Base-by-base conservation (phyloP, 2,113 vertebrate species). In the Hyaena hyaena region DNA sequence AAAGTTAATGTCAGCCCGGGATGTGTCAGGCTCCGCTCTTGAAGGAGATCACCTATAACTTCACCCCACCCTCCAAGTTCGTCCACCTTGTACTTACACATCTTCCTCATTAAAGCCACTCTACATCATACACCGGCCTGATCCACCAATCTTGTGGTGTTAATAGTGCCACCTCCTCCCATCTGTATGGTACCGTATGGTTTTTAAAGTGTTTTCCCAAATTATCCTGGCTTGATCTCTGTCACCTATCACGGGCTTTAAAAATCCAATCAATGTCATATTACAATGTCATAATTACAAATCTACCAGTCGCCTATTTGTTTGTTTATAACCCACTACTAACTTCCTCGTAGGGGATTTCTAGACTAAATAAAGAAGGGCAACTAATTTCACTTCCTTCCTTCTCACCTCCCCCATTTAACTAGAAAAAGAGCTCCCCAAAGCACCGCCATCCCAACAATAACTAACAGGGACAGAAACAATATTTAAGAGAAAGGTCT, bases 301-400 rank as follows among this genome's bases (percentile, higher is more conserved):
- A 88, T 35, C 61, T 76, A 14, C 31, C 82, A n/a, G 19, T 14
- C 16, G 14, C 68, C 23, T 79, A 2, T 77, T 65, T 93, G n/a
- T 63, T 43, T 63, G 23, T 68, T 33, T 85, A 15, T 58, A 71
- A 66, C 14, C 35, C 43, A 84, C 33, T 17, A 73, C 73, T 88
- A 84, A 84, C 65, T 65, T 83, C 53, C 58, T 80, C 88, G 39
- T n/a, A n/a, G 48, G 68, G 65, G 50, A 89, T 91, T 96, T 96
- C 73, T 86, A 68, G n/a, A 39, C 73, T 84, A 96, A 63, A 39
- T 8, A 93, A 74, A 58, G 31, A 76, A 90, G 19, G 14, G 10
- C 48, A 84, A 81, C 28, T 81, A 23, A 68, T 81, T 86, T 65
- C 33, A 24, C 48, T 73, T 95, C 96, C 87, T 95, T 73, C 55